Percentiles rank a stretch among this genome's conserved stretches.
Conservation (phyloP, 2,797 vertebrate species). For the Pipistrellus pipistrellus region DNA sequence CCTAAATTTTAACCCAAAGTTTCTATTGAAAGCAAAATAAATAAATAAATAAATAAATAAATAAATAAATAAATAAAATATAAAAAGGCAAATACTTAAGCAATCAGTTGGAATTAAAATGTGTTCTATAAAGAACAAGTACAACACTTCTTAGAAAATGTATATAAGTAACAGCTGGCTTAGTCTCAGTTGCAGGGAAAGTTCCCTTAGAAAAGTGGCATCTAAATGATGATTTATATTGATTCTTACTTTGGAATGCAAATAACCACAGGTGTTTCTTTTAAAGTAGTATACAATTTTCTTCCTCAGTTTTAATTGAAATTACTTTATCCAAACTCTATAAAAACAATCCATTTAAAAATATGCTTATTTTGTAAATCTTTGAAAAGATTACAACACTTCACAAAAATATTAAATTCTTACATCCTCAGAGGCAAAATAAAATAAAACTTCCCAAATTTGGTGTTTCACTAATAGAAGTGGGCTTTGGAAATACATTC, state of each 20-base stretch:
- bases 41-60: too few species aligned
- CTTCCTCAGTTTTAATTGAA: background rate
- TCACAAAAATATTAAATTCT: background rate
- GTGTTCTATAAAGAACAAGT: background rate
- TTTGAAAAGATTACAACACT: background rate
- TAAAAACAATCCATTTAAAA: background rate
- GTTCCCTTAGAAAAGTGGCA: background rate
- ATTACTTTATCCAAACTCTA: background rate
- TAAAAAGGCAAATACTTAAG: background rate
- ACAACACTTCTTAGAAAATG: background rate
- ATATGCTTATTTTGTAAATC: background rate
- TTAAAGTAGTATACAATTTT: background rate
- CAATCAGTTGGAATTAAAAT: background rate
- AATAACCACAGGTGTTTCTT: background rate
- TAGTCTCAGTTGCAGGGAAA: background rate
- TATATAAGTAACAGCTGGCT: background rate
- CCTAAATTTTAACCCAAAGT: background rate
- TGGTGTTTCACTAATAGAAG: fast-evolving
- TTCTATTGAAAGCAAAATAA: background rate
- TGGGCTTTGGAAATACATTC: background rate
- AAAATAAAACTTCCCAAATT: background rate
- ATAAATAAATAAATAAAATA: too few species aligned
- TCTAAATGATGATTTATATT: background rate
- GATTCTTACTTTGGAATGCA: background rate
- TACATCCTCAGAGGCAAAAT: background rate